These are phyloP conservation scores for Coreius guichenoti DNA, from an alignment of 2,797 vertebrate genomes.

Conservation along the genomic window DNA sequence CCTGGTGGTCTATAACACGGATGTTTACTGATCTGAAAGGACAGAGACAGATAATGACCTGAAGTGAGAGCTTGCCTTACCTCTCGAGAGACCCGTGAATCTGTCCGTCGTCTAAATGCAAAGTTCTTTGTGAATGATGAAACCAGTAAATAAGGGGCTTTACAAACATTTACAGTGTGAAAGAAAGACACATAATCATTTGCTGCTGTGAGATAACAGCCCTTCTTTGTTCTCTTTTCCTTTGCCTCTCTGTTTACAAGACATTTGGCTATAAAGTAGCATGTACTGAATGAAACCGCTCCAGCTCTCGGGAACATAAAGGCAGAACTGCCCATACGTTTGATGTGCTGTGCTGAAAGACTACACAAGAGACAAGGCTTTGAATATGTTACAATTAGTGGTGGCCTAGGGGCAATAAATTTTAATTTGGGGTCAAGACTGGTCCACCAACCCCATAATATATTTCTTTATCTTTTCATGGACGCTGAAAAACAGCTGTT, in stretches of 20 bases:
- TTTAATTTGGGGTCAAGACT: slow-evolving; percentile 78
- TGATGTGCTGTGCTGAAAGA: slow-evolving; percentile 67
- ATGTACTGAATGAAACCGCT: slow-evolving; percentile 45
- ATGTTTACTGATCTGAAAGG: slow-evolving; percentile 6
- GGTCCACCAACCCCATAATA: slow-evolving; percentile 76
- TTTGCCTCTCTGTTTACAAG: slow-evolving; percentile 52
- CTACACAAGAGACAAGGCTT: slow-evolving; percentile 72
- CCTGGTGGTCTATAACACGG: slow-evolving; percentile 22
- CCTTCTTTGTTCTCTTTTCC: slow-evolving; percentile 45
- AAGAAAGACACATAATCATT: slow-evolving; percentile 51
- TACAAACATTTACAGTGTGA: slow-evolving; percentile 42
- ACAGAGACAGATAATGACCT: background rate
- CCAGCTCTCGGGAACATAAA: slow-evolving; percentile 64
- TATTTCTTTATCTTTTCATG: slow-evolving; percentile 84
- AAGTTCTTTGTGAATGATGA: slow-evolving; percentile 29
- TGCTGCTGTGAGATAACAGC: slow-evolving; percentile 46
- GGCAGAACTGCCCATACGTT: slow-evolving; percentile 68
- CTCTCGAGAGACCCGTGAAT: slow-evolving; percentile 3
- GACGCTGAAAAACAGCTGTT: slow-evolving; percentile 84
- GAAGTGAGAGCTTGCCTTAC: background rate
- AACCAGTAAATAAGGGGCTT: slow-evolving; percentile 29
- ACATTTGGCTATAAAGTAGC: slow-evolving; percentile 45
- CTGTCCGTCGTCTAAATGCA: slow-evolving; percentile 24
- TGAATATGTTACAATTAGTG: slow-evolving; percentile 74
- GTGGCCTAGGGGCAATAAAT: slow-evolving; percentile 74